Base-by-base conservation (phyloP, 2,113 vertebrate species). In the Sinosuthora webbiana region DNA sequence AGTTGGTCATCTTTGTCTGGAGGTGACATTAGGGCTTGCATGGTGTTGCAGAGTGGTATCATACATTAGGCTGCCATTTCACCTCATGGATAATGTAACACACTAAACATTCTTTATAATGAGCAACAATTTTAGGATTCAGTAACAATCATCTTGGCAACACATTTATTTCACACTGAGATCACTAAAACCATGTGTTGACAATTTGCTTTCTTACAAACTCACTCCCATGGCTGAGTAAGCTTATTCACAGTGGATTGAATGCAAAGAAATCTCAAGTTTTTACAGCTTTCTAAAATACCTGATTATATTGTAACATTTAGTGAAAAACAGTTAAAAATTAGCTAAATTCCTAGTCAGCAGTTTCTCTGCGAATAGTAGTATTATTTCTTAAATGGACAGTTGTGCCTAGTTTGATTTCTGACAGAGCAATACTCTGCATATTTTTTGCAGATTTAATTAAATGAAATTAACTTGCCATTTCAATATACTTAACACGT, bases 131-230 rank as follows among this genome's bases (percentile, higher is more conserved):
- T 75, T 75, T 53, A 88, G 69, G 76, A 95, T 94, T 95, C 75
- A 79, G 71, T 91, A 67, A 80, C 79, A 95, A 33, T 95, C 67
- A 50, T 49, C 94, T 88, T 96, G 64, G 93, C 93, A 97, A 89
- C 71, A 57, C 76, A n/a, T 87, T 75, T 74, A n/a, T 93, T 96
- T 95, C 67, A 76, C 83, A 42, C 73, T 64, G 63, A 75, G 65
- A 75, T 83, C 82, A 71, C 53, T 35, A 50, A 95, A 95, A 70
- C 90, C 95, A 96, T 96, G 79, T 98, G 97, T 89, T 97, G 94
- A 93, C 90, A 81, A 65, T 97, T 97, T 97, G 91, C 95, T 94
- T 97, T 97, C 90, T 90, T 90, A 63, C 0, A 8, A 88, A 91
- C 69, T 62, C 92, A 35, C 67, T 96, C 47, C 21, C 18, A 24